Base-by-base conservation (phyloP, 2,113 vertebrate species). In the Caranx ignobilis region DNA sequence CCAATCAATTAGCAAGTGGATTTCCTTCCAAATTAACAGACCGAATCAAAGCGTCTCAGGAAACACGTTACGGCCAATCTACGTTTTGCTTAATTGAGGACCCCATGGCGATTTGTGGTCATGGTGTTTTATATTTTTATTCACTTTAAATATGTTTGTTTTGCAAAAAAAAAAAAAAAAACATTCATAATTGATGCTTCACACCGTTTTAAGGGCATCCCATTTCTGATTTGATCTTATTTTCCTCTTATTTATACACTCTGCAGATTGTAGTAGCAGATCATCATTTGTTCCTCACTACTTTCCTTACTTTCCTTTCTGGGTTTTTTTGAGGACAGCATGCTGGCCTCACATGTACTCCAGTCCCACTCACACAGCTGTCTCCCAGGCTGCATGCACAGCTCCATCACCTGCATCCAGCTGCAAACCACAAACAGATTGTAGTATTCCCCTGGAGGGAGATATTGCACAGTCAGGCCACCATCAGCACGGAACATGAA, bases 1-100 rank as follows among this genome's bases (percentile, higher is more conserved):
- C 73, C 85, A 89, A 94, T 93, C 87, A 92, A 93, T 95, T 94
- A 94, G 89, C 63, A 81, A 85, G 86, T 90, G 84, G 75, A 87
- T 94, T 93, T 93, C 88, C 91, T 90, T 92, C 77, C 87, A 92
- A 89, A 92, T 89, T 80, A 89, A 79, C 65, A 74, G 74, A 89
- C 75, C 43, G 60, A 86, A 90, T 92, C 93, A 93, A 92, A 88
- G 87, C 87, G 70, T 84, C 71, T 66, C 84, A 75, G 59, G 76
- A 83, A 87, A 83, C 69, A 71, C 18, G 86, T 87, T 92, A 89
- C 41, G 78, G 76, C 57, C 86, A 88, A 87, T 91, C 89, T 91
- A 50, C 84, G 86, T 90, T 91, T 91, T 88, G 81, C 71, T 78
- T 81, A 82, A 89, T 85, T 91, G 85, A 80, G 77, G 74, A 83